Base-by-base conservation (phyloP, 2,888 invertebrate genomes). In the Chrysolina oricalcia region DNA sequence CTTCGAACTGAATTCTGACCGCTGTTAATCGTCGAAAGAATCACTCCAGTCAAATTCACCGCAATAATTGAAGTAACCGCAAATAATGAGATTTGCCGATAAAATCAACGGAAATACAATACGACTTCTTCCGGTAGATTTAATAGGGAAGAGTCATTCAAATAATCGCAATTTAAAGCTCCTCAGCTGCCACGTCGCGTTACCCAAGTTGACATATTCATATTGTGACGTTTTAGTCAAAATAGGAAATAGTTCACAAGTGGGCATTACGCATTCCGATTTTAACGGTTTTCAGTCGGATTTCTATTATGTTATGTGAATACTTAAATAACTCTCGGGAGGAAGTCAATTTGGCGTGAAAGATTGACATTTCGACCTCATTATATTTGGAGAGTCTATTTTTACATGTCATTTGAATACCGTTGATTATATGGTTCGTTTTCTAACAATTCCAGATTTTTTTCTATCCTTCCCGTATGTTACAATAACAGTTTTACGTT, bases 291-390 rank as follows among this genome's bases (percentile, higher is more conserved):
- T 75, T 80, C 76, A 70, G 75, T 69, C 71, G 67, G 72, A 71
- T 73, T 76, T 74, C 75, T 75, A 74, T 80, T 35, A 66, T 66
- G n/a, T 27, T 74, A 72, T 70, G 66, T 79, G 78, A 75, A 78
- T 80, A 80, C 74, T 77, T 72, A 74, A 82, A 78, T 50, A 73
- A 78, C 72, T 73, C 72, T 74, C 78, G 79, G 80, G 77, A 78
- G 83, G 85, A 85, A 85, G 85, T 85, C 85, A 85, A 85, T 84
- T 81, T 67, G 81, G 82, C 84, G 85, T 84, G 84, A 85, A 84
- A 83, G 85, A 85, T 85, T 85, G 85, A 85, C 85, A 84, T 80
- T 77, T 84, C 80, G 72, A 80, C 80, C 80, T 82, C 83, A 82
- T 84, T 85, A 85, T 84, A 82, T 79, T 74, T 35, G 66, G 76